phyloP scores from a whole-genome alignment of 2,113 vertebrate species.

The Chrysochloris asiatica region DNA sequence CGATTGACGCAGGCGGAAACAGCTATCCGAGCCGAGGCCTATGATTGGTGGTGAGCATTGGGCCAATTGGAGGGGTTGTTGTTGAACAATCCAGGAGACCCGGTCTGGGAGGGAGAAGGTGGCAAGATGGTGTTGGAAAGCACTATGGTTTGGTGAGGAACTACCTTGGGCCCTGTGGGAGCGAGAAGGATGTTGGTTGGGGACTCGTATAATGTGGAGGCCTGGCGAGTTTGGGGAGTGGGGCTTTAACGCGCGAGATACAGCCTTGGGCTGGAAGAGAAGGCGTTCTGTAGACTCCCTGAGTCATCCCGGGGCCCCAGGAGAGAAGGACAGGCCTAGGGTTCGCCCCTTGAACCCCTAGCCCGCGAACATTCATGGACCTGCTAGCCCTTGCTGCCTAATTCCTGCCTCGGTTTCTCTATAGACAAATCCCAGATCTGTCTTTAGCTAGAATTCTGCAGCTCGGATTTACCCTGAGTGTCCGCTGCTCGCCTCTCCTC shows the following conservation, averaged over 20 bases:
- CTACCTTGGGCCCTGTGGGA: neutral
- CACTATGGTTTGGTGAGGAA: constrained; percentile 97
- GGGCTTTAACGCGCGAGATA: accelerated
- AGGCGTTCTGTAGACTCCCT: constrained; percentile 61
- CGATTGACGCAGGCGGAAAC: neutral
- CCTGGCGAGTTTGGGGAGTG: neutral
- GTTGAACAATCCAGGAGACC: neutral
- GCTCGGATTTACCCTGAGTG: neutral
- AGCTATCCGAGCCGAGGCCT: accelerated
- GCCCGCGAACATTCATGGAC: neutral
- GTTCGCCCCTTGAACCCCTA: neutral
- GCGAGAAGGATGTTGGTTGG: neutral
- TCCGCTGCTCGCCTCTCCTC: neutral
- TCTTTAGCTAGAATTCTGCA: neutral
- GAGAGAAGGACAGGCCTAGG: neutral
- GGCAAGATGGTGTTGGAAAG: constrained; percentile 97
- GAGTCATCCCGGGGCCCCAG: constrained; percentile 78
- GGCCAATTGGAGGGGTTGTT: constrained; percentile 68
- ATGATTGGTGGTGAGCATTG: constrained; percentile 37
- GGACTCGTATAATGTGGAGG: neutral
- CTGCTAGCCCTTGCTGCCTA: neutral
- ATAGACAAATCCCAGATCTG: neutral
- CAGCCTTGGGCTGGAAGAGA: neutral
- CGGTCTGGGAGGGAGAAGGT: constrained; percentile 19
- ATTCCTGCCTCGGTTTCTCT: neutral